Base-by-base conservation (phyloP, 1,140 invertebrate species). In the Drosophila truncata region DNA sequence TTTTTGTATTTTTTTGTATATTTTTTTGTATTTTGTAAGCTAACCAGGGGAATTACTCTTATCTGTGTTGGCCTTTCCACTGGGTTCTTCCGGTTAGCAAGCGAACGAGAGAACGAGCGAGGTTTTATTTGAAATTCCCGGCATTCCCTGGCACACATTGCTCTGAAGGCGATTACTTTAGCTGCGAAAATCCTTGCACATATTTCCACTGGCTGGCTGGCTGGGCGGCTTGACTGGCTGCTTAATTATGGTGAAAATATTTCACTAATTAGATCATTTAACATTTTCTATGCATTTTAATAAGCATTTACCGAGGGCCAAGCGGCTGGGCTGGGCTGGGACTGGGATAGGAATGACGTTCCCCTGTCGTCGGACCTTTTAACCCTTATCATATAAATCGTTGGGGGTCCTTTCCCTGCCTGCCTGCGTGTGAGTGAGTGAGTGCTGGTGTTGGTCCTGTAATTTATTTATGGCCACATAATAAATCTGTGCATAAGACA, bases 391-490 rank as follows among this genome's bases (percentile, higher is more conserved):
- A 85, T 58, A 85, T 83, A 80, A 82, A 82, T 82, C 80, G 80
- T 55, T 18, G 49, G 61, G 14, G 18, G 55, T 65, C 52, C 47
- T 47, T 52, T 63, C 41, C 55, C 54, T 33, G 47, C 47, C 41
- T 46, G 25, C 44, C 20, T 25, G 27, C 41, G 57, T 25, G 39
- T 18, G 47, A 29, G 25, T 11, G 47, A 50, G 25, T 29, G 60
- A 29, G 35, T 25, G 20, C 10, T 59, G 35, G 46, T 58, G 83
- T 66, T 88, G 65, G 78, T 62, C 66, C 78, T 81, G 81, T 88
- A 90, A 90, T 90, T 88, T 88, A 88, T 88, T 90, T 90, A 88
- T 88, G 78, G 84, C 84, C 84, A 88, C 85, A 88, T 84, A 88
- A 88, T 88, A 90, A 88, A 88, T 88, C 84, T 88, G 81, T 78